Percentiles rank a stretch among this genome's conserved stretches.
phyloP scores from a whole-genome alignment of 2,113 vertebrate genomes.

The human (Homo sapiens) region DNA sequence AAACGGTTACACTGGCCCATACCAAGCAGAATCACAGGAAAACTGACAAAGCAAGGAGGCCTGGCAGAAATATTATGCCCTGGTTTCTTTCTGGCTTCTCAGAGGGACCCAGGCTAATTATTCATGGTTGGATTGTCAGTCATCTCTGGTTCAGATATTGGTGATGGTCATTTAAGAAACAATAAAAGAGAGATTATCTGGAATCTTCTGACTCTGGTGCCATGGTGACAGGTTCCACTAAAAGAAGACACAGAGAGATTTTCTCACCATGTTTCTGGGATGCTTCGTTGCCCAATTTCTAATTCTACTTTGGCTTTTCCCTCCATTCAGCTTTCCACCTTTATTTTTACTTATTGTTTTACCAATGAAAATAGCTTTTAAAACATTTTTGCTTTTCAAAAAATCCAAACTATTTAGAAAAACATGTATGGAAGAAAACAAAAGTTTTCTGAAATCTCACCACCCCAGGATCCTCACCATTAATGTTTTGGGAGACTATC shows the following conservation, averaged over 20 bases:
- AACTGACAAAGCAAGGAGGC: conserved; percentile 9
- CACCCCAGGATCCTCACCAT: not conserved
- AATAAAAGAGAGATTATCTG: conserved; percentile 15
- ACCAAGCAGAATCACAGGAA: conserved; percentile 23
- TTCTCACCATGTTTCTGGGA: not conserved
- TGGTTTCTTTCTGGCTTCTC: not conserved
- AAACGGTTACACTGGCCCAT: conserved; percentile 4
- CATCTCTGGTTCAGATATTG: conserved; percentile 34
- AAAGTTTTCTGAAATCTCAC: not conserved
- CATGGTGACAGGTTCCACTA: not conserved
- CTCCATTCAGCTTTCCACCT: conserved; percentile 20
- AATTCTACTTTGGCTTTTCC: conserved; percentile 33
- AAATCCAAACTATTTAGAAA: conserved; percentile 10
- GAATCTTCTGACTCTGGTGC: not conserved
- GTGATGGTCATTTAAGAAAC: conserved; percentile 38
- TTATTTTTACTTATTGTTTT: conserved; percentile 40
- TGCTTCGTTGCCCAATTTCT: not conserved
- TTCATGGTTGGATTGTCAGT: not conserved
- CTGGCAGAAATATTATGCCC: not conserved
- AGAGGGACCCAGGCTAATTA: not conserved
- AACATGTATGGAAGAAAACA: not conserved
- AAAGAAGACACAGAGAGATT: not conserved
- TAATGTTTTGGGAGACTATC: conserved; percentile 25
- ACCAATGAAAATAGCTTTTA: not conserved
- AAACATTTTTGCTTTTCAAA: not conserved